Evolutionary conservation across 2,888 invertebrate genomes (phyloP).

Genomic region (Caenorhabditis wallacei): DNA sequence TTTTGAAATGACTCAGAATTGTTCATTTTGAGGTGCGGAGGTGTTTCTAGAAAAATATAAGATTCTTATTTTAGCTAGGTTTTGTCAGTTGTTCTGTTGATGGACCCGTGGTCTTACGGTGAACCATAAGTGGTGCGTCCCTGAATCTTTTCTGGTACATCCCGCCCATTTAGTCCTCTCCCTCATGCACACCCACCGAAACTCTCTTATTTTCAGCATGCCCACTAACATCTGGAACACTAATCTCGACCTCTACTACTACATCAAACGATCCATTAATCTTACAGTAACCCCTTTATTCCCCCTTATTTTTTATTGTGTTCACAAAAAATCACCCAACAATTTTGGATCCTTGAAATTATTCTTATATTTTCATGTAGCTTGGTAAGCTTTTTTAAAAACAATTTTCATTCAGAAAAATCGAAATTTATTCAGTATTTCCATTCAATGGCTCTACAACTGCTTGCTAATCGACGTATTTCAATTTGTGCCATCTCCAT

Average conservation of each 20-base stretch:
- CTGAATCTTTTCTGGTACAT: not conserved
- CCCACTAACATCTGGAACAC: slow-evolving; percentile 8
- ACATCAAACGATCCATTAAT: not conserved
- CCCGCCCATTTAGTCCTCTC: no score
- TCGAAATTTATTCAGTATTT: not conserved
- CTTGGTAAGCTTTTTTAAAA: not conserved
- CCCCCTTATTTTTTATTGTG: slow-evolving; percentile 11
- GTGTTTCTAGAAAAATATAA: not conserved
- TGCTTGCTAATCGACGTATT: slow-evolving; percentile 16
- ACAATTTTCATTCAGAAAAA: not conserved
- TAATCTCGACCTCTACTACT: not conserved
- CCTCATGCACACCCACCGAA: no score
- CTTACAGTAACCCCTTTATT: not conserved
- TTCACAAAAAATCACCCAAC: slow-evolving; percentile 4
- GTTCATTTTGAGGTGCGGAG: no score
- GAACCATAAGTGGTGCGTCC: no score
- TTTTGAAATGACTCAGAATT: no score
- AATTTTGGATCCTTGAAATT: slow-evolving; percentile 8
- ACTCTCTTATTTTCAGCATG: not conserved
- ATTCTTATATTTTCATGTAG: slow-evolving; percentile 11
- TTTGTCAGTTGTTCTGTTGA: no score
- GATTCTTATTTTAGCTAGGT: no score
- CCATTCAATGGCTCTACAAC: slow-evolving; percentile 30
- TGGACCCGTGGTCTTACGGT: no score
- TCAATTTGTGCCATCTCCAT: slow-evolving; percentile 31